phyloP scores from a whole-genome alignment of 2,888 invertebrate genomes.

The Drosophila fungiperda region DNA sequence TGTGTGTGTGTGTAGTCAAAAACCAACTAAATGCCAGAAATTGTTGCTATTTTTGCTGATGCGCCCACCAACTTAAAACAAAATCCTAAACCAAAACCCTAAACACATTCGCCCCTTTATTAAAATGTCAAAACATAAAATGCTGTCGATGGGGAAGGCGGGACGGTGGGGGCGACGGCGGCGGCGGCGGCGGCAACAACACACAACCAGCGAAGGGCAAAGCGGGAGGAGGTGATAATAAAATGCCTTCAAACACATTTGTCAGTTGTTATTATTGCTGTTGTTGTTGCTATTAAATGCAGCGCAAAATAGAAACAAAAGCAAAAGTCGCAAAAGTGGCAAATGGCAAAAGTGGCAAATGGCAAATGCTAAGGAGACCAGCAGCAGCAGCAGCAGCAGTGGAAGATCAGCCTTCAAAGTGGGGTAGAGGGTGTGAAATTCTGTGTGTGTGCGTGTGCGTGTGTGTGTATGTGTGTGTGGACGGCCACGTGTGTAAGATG shows the following conservation, averaged over 20 bases:
- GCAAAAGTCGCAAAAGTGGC: constrained; percentile 16
- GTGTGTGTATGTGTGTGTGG: not conserved
- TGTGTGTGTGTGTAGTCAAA: constrained; percentile 21
- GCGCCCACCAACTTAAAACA: not conserved
- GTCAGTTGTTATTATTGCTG: constrained; percentile 52
- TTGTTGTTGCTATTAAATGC: constrained; percentile 65
- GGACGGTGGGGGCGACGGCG: too few species aligned
- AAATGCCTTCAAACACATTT: constrained; percentile 73
- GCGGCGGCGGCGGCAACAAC: not conserved
- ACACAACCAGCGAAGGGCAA: not conserved
- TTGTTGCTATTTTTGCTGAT: constrained; percentile 38
- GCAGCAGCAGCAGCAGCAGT: not conserved
- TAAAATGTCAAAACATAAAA: constrained; percentile 76
- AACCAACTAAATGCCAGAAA: constrained; percentile 48
- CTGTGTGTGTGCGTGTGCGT: not conserved
- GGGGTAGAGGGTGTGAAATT: not conserved
- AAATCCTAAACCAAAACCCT: constrained; percentile 5
- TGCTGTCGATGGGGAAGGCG: not conserved
- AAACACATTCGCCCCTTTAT: constrained; percentile 60
- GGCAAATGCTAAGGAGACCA: constrained; percentile 27
- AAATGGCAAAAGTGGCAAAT: constrained; percentile 56
- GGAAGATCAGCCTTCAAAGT: not conserved
- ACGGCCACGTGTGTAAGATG: constrained; percentile 19
- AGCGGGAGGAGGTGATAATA: constrained; percentile 45
- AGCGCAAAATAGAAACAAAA: constrained; percentile 62